Evolutionary conservation across 2,888 invertebrate species (phyloP).

Genomic region (Calameuta filiformis): DNA sequence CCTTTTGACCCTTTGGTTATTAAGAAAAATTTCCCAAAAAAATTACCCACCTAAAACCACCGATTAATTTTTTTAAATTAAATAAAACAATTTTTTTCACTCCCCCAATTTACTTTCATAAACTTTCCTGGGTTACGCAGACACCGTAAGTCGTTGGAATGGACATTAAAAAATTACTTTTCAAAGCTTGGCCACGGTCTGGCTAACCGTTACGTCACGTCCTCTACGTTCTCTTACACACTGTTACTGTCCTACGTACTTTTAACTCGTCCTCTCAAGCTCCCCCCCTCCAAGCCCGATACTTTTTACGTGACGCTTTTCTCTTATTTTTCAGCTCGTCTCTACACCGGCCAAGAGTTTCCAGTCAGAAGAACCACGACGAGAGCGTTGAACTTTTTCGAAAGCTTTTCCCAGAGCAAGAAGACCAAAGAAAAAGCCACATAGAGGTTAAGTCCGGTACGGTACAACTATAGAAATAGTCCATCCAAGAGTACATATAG

Average conservation of each 20-base stretch:
- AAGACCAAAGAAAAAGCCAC: background rate
- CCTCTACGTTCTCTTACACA: background rate
- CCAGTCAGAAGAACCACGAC: constrained; percentile 32
- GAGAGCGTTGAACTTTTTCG: constrained; percentile 53
- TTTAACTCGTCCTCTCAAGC: background rate
- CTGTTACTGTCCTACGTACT: background rate
- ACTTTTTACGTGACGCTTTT: constrained; percentile 46
- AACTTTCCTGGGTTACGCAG: background rate
- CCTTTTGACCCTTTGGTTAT: background rate
- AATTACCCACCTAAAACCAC: background rate
- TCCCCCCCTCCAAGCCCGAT: constrained; percentile 19
- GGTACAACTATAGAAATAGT: background rate
- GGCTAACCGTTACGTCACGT: background rate
- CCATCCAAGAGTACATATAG: background rate
- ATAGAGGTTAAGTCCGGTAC: background rate
- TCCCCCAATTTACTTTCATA: background rate
- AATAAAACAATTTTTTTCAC: background rate
- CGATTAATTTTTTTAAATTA: background rate
- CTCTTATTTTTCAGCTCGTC: constrained; percentile 43
- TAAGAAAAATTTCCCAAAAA: background rate
- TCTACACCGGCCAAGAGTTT: constrained; percentile 44
- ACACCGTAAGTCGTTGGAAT: background rate
- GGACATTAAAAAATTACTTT: background rate
- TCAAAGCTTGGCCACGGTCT: background rate
- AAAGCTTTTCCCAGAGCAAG: constrained; percentile 21